phyloP scores from a whole-genome alignment of 2,888 invertebrate species.

The Bhutanitis thaidina region DNA sequence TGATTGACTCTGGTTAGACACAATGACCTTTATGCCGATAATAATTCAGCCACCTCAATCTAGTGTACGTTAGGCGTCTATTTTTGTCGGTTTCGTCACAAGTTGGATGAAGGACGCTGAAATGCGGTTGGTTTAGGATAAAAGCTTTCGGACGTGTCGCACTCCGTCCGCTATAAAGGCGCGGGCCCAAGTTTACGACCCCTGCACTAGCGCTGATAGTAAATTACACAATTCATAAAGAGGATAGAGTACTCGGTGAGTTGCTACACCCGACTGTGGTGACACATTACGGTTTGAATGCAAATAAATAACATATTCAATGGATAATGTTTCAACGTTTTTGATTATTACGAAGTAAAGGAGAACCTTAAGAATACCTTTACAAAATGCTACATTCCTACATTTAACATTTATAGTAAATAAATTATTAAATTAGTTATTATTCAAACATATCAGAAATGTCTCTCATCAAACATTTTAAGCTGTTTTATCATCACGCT shows the following conservation, averaged over 20 bases:
- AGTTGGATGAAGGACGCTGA: constrained; percentile 13
- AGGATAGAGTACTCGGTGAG: constrained; percentile 7
- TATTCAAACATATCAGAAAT: no score
- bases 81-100: constrained; percentile 17
- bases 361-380: no score
- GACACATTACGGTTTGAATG: neutral
- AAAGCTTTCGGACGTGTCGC: constrained; percentile 53
- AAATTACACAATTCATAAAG: constrained; percentile 17
- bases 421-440: no score
- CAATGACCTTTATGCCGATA: constrained; percentile 17
- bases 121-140: constrained; percentile 34
- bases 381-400: no score
- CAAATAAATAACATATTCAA: neutral
- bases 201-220: constrained; percentile 28
- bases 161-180: constrained; percentile 40
- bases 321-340: neutral
- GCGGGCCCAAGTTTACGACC: constrained; percentile 37
- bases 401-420: no score
- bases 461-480: no score
- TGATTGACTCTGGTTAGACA: constrained; percentile 6
- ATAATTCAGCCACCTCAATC: constrained; percentile 15
- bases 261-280: neutral
- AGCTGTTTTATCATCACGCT: no score
- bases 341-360: no score
- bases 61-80: constrained; percentile 11